Base-by-base conservation (phyloP, 2,888 invertebrate genomes). In the Chloroclystis v-ata region DNA sequence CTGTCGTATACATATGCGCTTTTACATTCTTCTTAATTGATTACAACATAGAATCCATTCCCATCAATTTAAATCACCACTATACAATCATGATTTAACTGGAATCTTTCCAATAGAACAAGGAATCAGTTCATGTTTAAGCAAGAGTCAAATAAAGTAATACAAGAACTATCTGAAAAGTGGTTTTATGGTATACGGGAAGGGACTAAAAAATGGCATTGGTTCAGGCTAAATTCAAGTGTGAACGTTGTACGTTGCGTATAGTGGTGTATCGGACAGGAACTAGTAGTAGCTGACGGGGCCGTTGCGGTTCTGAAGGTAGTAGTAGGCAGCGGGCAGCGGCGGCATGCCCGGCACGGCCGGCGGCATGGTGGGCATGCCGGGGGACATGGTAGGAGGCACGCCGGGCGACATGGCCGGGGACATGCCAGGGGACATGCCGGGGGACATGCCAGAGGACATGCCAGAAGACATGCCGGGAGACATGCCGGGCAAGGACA, bases 241-340 rank as follows among this genome's bases (percentile, higher is more conserved):
- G 32, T n/a, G 13, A 30, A 38, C 30, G 49, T 49, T 49, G 43
- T 43, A 38, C 33, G 42, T 45, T 33, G 43, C 48, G 25, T 44
- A 47, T 49, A 58, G 56, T 54, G 52, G 53, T 54, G 52, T 47
- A 41, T 41, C 48, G 6, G 38, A 30, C 20, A 41, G 28, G 54
- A 52, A 64, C 68, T 77, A 86, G 61, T 82, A 85, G 73, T 84
- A 86, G 58, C 85, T 78, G 61, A 76, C 70, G 49, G 84, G 79
- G 69, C 65, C 64, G 60, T 82, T 82, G 71, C 79, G 80, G 72
- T 78, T 82, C 61, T 82, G 82, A 60, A 85, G 72, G 67, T 82
- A 85, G 68, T 79, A 85, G 24, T 81, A 83, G 54, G 82, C 82
- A 54, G 84, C 82, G 75, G 80, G 74, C 75, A 79, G 78, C 65